These are phyloP conservation scores for Thermophis baileyi DNA, from an alignment of 2,113 vertebrate species.

Conservation along the genomic window DNA sequence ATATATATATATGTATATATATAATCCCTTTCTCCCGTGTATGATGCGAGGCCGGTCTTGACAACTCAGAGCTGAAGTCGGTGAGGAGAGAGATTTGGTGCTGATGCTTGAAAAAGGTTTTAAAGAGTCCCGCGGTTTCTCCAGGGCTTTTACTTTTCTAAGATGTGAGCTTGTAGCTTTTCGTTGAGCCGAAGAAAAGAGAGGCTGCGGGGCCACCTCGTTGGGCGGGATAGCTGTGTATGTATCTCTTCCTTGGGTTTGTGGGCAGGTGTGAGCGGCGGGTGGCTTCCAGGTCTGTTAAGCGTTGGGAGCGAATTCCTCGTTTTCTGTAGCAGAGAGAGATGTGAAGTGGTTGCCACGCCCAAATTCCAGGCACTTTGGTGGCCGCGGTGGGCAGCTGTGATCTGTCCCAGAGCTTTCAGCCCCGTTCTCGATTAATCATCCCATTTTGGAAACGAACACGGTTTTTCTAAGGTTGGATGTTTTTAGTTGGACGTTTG, in stretches of 20 bases:
- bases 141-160: not conserved
- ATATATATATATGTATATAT: too few species aligned
- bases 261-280: not conserved
- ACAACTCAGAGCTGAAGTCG: too few species aligned
- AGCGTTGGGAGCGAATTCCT: not conserved
- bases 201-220: not conserved
- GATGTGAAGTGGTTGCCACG: not conserved
- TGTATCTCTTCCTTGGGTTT: too few species aligned
- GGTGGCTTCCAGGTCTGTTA: not conserved
- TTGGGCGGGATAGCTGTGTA: not conserved
- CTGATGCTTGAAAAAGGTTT: not conserved
- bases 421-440: not conserved
- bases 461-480: not conserved
- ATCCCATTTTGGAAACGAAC: not conserved
- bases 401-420: not conserved
- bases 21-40: too few species aligned
- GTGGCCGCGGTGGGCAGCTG: not conserved
- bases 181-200: not conserved
- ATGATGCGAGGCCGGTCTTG: not conserved
- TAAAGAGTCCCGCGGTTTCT: not conserved
- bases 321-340: not conserved
- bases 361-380: not conserved
- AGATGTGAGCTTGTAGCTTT: not conserved
- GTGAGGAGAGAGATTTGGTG: not conserved
- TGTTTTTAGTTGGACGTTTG: not conserved